Percentiles rank a stretch among this genome's conserved stretches.
phyloP scores from a whole-genome alignment of 92 coral and sea anemone genomes.

The Palythoa caribaeorum region DNA sequence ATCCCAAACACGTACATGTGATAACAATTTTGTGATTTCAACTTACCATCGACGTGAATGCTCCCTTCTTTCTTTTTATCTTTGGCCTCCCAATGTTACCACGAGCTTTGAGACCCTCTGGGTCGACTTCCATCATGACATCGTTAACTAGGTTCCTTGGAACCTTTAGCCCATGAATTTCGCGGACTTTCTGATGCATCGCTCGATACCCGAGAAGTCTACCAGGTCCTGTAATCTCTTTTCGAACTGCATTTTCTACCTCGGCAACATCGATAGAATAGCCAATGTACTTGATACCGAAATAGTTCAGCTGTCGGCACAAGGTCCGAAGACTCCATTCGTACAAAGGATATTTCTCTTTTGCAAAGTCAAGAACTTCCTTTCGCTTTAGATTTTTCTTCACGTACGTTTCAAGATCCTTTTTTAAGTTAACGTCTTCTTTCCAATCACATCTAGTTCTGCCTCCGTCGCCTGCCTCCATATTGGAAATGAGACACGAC shows the following conservation, averaged over 20 bases:
- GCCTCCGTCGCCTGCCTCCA: slow-evolving; percentile 7
- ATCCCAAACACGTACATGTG: not conserved
- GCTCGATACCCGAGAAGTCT: slow-evolving; percentile 6
- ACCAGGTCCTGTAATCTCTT: slow-evolving; percentile 23
- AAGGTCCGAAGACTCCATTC: slow-evolving; percentile 36
- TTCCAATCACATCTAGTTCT: slow-evolving; percentile 44
- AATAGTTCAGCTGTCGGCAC: slow-evolving; percentile 20
- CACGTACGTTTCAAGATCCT: slow-evolving; percentile 50
- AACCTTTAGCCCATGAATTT: not conserved
- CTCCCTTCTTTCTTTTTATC: not conserved
- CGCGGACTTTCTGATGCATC: not conserved
- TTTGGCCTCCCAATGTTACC: slow-evolving; percentile 5
- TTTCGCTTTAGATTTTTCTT: slow-evolving; percentile 44
- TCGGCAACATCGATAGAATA: slow-evolving; percentile 22
- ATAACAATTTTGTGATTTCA: not conserved
- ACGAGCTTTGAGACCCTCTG: slow-evolving; percentile 5
- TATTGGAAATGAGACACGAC: slow-evolving; percentile 12
- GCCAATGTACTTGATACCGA: slow-evolving; percentile 43
- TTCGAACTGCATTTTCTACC: slow-evolving; percentile 30
- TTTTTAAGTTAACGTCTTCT: slow-evolving; percentile 42
- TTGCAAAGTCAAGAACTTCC: slow-evolving; percentile 52
- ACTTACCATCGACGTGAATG: not conserved
- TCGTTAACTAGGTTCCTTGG: slow-evolving; percentile 10
- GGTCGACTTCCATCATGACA: slow-evolving; percentile 14
- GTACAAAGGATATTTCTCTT: slow-evolving; percentile 24